A percentile compares a stretch with the other conserved stretches of the same genome.
Conservation (phyloP, 2,797 vertebrate genomes). For the Poliocrania exsul region DNA sequence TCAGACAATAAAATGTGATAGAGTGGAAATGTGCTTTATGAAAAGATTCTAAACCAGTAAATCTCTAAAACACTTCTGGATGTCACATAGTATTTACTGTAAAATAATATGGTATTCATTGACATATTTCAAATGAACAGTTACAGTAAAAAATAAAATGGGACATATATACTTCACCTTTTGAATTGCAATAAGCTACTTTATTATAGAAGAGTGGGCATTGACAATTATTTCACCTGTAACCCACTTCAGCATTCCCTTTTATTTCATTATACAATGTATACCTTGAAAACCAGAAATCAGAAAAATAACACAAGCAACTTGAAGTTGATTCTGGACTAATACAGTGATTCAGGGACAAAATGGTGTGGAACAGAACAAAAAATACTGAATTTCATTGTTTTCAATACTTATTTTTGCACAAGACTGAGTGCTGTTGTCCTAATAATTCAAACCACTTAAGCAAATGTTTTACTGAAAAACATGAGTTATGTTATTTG, state of each 20-base stretch:
- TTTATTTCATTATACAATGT: not conserved
- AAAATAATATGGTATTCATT: not conserved
- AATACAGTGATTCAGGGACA: not conserved
- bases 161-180: not conserved
- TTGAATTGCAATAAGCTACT: not conserved
- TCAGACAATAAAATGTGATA: not conserved
- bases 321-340: not conserved
- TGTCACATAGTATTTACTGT: not conserved
- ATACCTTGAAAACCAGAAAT: not conserved
- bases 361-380: not conserved
- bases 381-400: not conserved
- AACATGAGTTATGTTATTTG: rapidly evolving
- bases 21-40: not conserved
- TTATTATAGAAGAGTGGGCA: not conserved
- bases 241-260: not conserved
- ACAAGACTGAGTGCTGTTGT: not conserved
- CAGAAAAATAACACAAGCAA: not conserved
- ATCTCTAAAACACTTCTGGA: not conserved
- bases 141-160: not conserved
- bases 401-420: not conserved
- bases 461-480: not conserved
- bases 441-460: not conserved
- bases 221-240: rapidly evolving
- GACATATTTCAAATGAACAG: not conserved
- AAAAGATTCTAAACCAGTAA: not conserved